Evolutionary conservation across 1,140 invertebrate genomes (phyloP).

Genomic region (Euura saliciscinereae): DNA sequence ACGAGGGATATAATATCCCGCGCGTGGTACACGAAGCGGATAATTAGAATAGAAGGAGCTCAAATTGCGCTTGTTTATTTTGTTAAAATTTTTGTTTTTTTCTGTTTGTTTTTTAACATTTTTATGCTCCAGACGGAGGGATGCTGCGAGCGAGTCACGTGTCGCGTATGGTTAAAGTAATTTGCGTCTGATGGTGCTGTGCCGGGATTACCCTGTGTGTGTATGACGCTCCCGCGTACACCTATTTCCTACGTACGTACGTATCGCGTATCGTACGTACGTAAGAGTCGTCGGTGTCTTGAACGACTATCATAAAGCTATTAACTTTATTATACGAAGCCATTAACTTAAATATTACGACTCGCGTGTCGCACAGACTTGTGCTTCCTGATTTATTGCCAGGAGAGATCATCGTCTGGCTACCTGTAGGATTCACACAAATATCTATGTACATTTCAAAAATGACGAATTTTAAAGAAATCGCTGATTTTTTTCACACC

Average conservation of each 20-base stretch:
- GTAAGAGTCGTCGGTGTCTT: conserved; percentile 30
- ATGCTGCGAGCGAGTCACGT: not conserved
- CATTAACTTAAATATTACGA: conserved; percentile 59
- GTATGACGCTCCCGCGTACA: not conserved
- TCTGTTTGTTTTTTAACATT: too few species aligned
- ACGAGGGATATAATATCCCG: too few species aligned
- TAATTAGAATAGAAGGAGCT: too few species aligned
- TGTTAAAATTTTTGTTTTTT: too few species aligned
- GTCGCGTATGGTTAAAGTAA: not conserved
- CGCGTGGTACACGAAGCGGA: too few species aligned
- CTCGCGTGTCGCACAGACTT: conserved; percentile 53
- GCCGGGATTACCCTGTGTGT: not conserved
- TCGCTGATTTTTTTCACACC: too few species aligned
- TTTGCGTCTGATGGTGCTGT: not conserved
- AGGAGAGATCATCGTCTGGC: conserved; percentile 28
- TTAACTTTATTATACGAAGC: conserved; percentile 59
- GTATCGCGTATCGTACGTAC: not conserved
- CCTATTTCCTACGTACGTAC: not conserved
- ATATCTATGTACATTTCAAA: too few species aligned
- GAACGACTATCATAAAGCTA: conserved; percentile 57
- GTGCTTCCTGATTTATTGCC: conserved; percentile 45
- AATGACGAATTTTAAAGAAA: too few species aligned
- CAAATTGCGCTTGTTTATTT: too few species aligned
- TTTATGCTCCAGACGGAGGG: not conserved
- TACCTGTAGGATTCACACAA: not conserved